phyloP scores from a whole-genome alignment of 2,888 invertebrate species.

The Dryobota labecula region DNA sequence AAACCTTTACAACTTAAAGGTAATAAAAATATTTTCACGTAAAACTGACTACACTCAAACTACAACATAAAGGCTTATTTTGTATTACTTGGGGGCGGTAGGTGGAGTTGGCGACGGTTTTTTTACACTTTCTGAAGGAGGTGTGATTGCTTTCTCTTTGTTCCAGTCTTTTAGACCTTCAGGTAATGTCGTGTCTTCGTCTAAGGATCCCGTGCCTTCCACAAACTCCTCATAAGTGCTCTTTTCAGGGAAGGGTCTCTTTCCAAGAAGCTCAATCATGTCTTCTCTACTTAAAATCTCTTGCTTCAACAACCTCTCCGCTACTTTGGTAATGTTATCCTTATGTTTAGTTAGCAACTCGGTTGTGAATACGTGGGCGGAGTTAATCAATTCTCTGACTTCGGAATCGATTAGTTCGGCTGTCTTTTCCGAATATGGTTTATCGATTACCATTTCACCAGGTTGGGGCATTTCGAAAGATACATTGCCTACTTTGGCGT shows the following conservation, averaged over 20 bases:
- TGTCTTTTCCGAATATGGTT: slow-evolving; percentile 99
- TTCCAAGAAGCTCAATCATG: slow-evolving; percentile 98
- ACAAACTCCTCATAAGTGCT: slow-evolving; percentile 99
- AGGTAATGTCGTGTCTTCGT: slow-evolving; percentile 98
- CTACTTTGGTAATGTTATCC: slow-evolving; percentile 96
- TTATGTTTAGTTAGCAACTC: slow-evolving; percentile 95
- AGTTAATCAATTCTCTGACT: slow-evolving; percentile 90
- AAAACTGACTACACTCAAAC: slow-evolving; percentile 77
- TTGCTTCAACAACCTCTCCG: slow-evolving; percentile 96
- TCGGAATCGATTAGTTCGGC: slow-evolving; percentile 98
- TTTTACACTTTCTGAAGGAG: slow-evolving; percentile 75
- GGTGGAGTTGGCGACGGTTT: slow-evolving; percentile 60
- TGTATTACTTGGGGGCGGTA: slow-evolving; percentile 73
- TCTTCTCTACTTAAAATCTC: slow-evolving; percentile 99
- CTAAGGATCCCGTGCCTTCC: slow-evolving; percentile 99
- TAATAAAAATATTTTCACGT: slow-evolving; percentile 84
- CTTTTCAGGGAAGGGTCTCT: slow-evolving; percentile 99
- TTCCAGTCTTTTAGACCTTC: slow-evolving; percentile 99
- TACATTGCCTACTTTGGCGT: slow-evolving; percentile 98
- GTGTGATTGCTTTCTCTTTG: slow-evolving; percentile 88
- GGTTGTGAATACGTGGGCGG: slow-evolving; percentile 95
- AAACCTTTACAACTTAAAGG: slow-evolving; percentile 83
- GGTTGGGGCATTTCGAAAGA: slow-evolving; percentile 98
- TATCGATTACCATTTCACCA: slow-evolving; percentile 97
- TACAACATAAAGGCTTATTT: slow-evolving; percentile 75